Evolutionary conservation across 2,888 invertebrate species (phyloP), one percentile per base, ranked within the genome.

Genomic region (Omphaloscelis lunosa): DNA sequence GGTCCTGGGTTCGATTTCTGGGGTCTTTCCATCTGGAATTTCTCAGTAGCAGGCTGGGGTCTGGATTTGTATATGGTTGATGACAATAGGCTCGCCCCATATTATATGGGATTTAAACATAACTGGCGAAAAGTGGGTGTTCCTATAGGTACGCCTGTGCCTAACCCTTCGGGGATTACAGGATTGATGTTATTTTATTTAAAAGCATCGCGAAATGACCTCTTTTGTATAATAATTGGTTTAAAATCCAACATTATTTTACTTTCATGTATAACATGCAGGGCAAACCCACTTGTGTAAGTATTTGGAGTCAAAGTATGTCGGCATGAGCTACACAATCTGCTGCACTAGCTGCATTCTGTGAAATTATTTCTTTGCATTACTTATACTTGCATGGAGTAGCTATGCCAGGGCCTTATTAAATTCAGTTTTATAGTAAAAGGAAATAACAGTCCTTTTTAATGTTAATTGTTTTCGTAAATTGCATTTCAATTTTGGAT

Each of bases 251-350:
- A 85, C 80, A 85, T 85, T 82, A 72, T 92, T 94, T 94, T 92
- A 83, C 89, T 96, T 95, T 90, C 94, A 95, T 94, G 94, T 93
- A 51, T 84, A 84, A 88, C 90, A 86, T 89, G 79, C 92, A 97
- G 96, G 96, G 96, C 88, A 97, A 96, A 87, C 96, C 96, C 75
- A 91, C 91, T 75, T 94, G 94, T 92, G 96, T 96, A 92, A 96
- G 96, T 96, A 95, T 88, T 79, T 77, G 71, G 77, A 79, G 48
- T 73, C 72, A 80, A 58, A 63, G 41, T 77, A 75, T 80, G 34
- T 76, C 72, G 74, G 88, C 86, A 89, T 89, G 88, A 63, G 53
- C 82, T 68, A 72, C 77, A 67, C 59, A 34, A 34, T 63, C 20
- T 34, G 41, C 59, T 63, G 62, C 56, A 56, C 17, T 34, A 34